Evolutionary conservation across 2,797 vertebrate genomes (phyloP), one percentile per base, ranked within the genome.

Genomic region (Scarus forsteni): DNA sequence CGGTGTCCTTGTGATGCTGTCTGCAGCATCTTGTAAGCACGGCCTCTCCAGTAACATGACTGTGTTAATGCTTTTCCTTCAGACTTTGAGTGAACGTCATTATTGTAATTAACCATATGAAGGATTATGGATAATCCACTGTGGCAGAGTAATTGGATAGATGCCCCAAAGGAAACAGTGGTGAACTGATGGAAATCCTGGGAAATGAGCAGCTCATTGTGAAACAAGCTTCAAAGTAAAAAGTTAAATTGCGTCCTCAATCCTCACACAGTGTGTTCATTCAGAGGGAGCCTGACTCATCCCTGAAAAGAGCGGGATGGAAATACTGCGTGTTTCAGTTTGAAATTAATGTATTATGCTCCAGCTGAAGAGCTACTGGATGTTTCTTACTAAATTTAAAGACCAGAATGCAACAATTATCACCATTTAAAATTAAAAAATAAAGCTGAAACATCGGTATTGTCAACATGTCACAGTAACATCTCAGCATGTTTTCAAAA

Each of bases 61-160:
- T 79, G 77, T 77, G 85, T 92, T 88, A 92, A 89, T 92, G 79
- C 83, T 77, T 89, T 91, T 91, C 83, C 87, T 90, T 93, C 88
- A 82, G 84, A 89, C 87, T 88, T 75, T 60, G 78, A 84, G 84
- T 66, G 86, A 91, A 77, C 70, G 69, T 85, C 87, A 92, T 94
- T 93, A 94, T 92, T 92, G 80, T 92, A 92, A 94, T 94, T 92
- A 94, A 75, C 85, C 90, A 81, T 87, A 87, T 92, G 86, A 85
- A 91, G 89, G 92, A 93, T 94, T 94, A 92, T 85, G 77, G 85
- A 83, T 93, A 94, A 95, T 92, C 90, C 90, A 74, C 86, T 83
- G 80, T 89, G 83, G 89, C 76, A 65, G 84, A 77, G 75, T 93
- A 93, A 94, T 93, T 94, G 91, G 93, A 93, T 93, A 86, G 78